A percentile compares a stretch with the other conserved stretches of the same genome.
These are phyloP conservation scores for Amiota minor DNA, from an alignment of 2,888 invertebrate species.

Conservation along the genomic window DNA sequence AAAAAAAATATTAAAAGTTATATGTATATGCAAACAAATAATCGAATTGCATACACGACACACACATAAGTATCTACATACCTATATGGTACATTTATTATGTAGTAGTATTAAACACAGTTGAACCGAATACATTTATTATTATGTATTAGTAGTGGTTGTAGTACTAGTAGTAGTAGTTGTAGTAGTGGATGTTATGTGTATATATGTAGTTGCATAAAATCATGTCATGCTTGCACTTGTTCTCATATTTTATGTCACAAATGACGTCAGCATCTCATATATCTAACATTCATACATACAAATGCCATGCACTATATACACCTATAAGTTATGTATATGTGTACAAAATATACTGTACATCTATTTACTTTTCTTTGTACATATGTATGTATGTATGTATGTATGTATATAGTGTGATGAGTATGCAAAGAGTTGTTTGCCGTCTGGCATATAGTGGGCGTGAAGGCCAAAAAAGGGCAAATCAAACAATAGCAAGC, in stretches of 20 bases:
- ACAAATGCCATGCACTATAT: no score
- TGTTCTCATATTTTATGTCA: constrained; percentile 23
- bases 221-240: constrained; percentile 16
- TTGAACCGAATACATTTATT: no score
- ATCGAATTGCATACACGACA: constrained; percentile 32
- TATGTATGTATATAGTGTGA: neutral
- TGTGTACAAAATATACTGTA: constrained; percentile 42
- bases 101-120: no score
- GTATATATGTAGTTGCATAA: constrained; percentile 10
- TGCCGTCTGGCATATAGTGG: neutral
- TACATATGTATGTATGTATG: constrained; percentile 21
- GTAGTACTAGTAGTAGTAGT: neutral
- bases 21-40: constrained; percentile 33
- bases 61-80: constrained; percentile 32
- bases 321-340: constrained; percentile 5
- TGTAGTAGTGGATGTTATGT: constrained; percentile 2
- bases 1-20: constrained; percentile 1
- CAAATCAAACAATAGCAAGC: no score
- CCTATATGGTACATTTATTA: neutral
- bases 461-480: no score
- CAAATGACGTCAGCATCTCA: constrained; percentile 25
- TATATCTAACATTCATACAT: neutral
- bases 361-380: constrained; percentile 9
- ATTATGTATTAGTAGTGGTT: no score
- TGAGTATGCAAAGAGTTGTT: neutral